Evolutionary conservation across 2,888 invertebrate species (phyloP).

Genomic region (Brachynemurus nebulosus): DNA sequence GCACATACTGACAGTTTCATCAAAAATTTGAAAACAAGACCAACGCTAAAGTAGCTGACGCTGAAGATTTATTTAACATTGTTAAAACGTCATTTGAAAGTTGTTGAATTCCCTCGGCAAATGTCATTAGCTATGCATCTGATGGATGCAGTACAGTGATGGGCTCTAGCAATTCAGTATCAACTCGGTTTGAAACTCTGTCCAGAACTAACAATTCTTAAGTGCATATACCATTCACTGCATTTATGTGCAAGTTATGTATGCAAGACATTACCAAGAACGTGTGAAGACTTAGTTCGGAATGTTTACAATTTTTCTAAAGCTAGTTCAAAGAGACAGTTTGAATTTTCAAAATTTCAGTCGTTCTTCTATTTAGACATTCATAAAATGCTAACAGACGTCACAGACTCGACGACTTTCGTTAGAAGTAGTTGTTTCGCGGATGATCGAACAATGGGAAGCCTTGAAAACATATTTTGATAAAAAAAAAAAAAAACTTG

Average conservation of each 20-base stretch:
- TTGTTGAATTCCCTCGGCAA: conserved; percentile 14
- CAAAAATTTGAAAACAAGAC: conserved; percentile 14
- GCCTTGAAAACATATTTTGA: conserved; percentile 20
- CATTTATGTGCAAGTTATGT: conserved; percentile 24
- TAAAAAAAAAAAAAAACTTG: conserved; percentile 15
- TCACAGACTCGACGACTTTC: conserved; percentile 23
- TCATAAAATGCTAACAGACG: conserved; percentile 20
- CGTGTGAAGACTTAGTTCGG: conserved; percentile 22
- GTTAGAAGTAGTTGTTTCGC: conserved; percentile 17
- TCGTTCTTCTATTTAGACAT: conserved; percentile 16
- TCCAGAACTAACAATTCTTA: conserved; percentile 19
- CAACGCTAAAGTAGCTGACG: conserved; percentile 13
- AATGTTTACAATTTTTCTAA: conserved; percentile 21
- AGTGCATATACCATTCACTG: conserved; percentile 24
- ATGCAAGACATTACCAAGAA: conserved; percentile 21
- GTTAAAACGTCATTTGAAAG: conserved; percentile 13
- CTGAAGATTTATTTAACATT: conserved; percentile 13
- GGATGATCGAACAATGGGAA: conserved; percentile 23
- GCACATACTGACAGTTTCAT: conserved; percentile 18
- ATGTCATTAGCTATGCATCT: conserved; percentile 22
- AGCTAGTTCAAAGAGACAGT: conserved; percentile 18
- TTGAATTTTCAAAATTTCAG: conserved; percentile 18
- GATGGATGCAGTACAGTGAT: conserved; percentile 19
- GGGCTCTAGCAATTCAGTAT: conserved; percentile 22
- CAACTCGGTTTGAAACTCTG: conserved; percentile 15